Conservation (phyloP, 2,888 invertebrate species). For the Crioceris asparagi region DNA sequence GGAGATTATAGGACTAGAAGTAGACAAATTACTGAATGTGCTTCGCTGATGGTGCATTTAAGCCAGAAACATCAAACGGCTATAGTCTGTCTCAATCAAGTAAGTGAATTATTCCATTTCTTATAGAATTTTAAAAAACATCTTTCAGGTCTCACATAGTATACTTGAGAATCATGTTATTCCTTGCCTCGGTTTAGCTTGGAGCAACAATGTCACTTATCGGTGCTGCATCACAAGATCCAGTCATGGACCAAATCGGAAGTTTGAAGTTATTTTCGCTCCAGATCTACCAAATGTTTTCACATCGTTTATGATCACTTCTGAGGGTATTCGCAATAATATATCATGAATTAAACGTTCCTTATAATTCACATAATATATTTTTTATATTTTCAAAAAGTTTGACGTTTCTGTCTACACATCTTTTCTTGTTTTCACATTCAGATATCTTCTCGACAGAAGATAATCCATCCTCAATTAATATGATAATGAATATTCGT, state of each 20-base stretch:
- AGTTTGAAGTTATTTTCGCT: slow-evolving; percentile 46
- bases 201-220: slow-evolving; percentile 54
- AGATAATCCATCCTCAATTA: too few species aligned
- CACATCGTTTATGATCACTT: too few species aligned
- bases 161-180: slow-evolving; percentile 31
- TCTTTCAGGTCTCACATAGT: slow-evolving; percentile 33
- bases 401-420: too few species aligned
- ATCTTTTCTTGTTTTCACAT: too few species aligned
- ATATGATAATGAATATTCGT: too few species aligned
- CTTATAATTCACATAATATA: too few species aligned
- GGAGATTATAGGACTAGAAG: slow-evolving; percentile 41
- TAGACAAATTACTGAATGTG: slow-evolving; percentile 46
- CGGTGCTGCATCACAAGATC: slow-evolving; percentile 42
- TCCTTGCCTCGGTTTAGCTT: slow-evolving; percentile 54
- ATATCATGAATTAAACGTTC: too few species aligned
- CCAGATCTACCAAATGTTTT: slow-evolving; percentile 45
- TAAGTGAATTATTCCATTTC: slow-evolving; percentile 26
- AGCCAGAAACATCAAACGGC: slow-evolving; percentile 44
- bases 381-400: too few species aligned
- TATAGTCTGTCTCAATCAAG: slow-evolving; percentile 64
- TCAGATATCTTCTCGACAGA: too few species aligned
- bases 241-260: slow-evolving; percentile 28
- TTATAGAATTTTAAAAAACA: slow-evolving; percentile 1
- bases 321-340: too few species aligned
- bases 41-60: slow-evolving; percentile 44